These are phyloP conservation scores for Ceratina japonica DNA, from an alignment of 1,140 invertebrate species.

Conservation along the genomic window DNA sequence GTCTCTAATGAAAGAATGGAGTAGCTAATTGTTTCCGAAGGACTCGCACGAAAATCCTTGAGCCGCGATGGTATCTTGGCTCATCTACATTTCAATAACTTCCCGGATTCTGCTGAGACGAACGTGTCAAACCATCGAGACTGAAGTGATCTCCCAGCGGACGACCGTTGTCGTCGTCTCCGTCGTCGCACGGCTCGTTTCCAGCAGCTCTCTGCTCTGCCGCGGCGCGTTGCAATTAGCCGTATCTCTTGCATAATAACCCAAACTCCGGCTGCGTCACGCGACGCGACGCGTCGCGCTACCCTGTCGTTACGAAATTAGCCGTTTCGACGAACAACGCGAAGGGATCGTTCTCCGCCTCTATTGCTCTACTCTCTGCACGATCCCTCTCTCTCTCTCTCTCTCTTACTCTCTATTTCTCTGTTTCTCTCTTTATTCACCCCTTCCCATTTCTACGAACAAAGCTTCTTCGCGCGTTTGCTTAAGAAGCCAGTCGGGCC, in stretches of 20 bases:
- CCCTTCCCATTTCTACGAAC: neutral
- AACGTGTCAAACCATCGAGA: constrained; percentile 2
- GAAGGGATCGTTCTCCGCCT: neutral
- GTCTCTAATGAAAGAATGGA: neutral
- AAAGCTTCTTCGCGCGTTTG: constrained; percentile 18
- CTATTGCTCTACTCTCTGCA: too few relatives aligned
- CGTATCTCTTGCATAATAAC: constrained; percentile 40
- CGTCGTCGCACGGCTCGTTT: constrained; percentile 8
- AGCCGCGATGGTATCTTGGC: neutral
- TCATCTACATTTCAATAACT: neutral
- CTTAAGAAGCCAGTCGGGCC: constrained; percentile 53
- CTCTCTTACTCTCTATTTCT: too few relatives aligned
- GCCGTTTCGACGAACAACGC: constrained; percentile 26
- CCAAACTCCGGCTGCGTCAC: constrained; percentile 13
- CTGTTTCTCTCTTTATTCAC: neutral
- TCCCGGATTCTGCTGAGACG: neutral
- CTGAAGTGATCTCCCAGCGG: neutral
- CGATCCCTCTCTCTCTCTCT: too few relatives aligned
- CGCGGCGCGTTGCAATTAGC: constrained; percentile 25
- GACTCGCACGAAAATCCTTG: neutral
- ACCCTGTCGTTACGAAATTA: constrained; percentile 28
- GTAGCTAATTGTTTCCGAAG: neutral
- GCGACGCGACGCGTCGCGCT: neutral
- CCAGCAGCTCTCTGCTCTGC: neutral
- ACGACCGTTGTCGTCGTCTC: neutral